phyloP scores from a whole-genome alignment of 2,113 vertebrate species.

The Phyllostomus hastatus region DNA sequence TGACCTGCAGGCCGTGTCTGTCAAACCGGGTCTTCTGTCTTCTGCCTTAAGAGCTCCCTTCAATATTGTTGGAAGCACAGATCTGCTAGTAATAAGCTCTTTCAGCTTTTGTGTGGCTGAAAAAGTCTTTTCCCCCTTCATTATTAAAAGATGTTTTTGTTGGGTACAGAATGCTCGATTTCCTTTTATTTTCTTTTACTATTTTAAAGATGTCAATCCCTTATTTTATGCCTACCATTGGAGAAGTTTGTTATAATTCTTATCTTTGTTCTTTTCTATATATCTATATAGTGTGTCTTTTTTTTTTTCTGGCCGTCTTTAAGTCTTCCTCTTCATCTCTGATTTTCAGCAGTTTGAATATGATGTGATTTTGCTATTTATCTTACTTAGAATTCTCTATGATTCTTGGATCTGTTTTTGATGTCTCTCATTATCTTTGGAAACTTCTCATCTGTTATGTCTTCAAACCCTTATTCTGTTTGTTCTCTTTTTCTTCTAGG shows the following conservation, averaged over 20 bases:
- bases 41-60: neutral
- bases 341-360: neutral
- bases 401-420: neutral
- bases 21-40: neutral
- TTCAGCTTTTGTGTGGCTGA: neutral
- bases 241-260: neutral
- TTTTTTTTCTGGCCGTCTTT: neutral
- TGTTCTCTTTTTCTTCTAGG: neutral
- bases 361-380: neutral
- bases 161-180: neutral
- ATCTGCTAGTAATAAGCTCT: neutral
- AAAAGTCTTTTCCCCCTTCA: neutral
- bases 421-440: neutral
- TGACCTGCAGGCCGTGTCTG: neutral
- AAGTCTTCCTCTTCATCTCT: neutral
- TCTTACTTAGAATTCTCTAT: neutral
- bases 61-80: neutral
- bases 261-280: neutral
- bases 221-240: neutral
- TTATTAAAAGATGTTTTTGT: neutral
- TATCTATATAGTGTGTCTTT: neutral
- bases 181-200: neutral
- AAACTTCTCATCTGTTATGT: neutral
- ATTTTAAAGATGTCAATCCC: neutral
- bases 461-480: neutral